Evolutionary conservation across 2,888 invertebrate species (phyloP).

Genomic region (Pristionchus entomophagus): DNA sequence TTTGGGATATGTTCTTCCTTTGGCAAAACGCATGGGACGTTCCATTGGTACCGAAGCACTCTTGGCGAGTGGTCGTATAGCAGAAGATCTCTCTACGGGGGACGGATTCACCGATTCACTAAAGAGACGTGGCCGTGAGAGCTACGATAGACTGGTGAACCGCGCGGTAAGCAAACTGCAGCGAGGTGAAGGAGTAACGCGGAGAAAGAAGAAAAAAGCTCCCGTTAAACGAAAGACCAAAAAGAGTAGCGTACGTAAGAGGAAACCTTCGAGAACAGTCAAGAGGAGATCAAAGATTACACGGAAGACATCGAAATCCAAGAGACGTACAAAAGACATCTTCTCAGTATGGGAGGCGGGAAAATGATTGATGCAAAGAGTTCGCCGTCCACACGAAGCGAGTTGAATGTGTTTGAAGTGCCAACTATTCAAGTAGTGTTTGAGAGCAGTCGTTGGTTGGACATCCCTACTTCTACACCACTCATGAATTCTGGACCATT

Average conservation of each 20-base stretch:
- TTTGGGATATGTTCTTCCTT: neutral
- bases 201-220: too few relatives aligned
- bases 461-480: constrained; percentile 1
- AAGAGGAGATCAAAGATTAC: too few relatives aligned
- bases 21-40: neutral
- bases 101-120: neutral
- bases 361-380: constrained; percentile 22
- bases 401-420: neutral
- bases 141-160: neutral
- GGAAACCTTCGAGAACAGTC: too few relatives aligned
- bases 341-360: neutral
- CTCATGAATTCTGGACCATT: neutral
- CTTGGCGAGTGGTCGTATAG: neutral
- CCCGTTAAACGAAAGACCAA: too few relatives aligned
- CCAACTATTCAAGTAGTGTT: constrained; percentile 14
- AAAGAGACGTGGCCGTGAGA: neutral
- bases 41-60: constrained; percentile 19
- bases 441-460: neutral
- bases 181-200: neutral
- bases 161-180: neutral
- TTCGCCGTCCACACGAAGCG: neutral
- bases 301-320: neutral
- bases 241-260: too few relatives aligned
- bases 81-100: neutral
- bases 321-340: constrained; percentile 6